A percentile compares a stretch with the other conserved stretches of the same genome.
Evolutionary conservation across 1,140 invertebrate species (phyloP).

Genomic region (Nymphalis io): DNA sequence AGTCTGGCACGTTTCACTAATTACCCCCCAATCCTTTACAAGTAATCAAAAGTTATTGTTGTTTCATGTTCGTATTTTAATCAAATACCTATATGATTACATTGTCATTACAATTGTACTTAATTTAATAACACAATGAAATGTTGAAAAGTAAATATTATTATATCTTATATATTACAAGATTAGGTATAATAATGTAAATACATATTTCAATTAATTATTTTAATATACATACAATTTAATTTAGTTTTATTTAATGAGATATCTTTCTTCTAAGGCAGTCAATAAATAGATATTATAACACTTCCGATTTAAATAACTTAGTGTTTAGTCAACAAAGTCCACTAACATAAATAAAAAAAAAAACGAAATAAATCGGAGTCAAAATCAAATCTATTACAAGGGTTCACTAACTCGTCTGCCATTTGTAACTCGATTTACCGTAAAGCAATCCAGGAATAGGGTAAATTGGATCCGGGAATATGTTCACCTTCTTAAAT

Average conservation of each 20-base stretch:
- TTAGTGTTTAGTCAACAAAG: not conserved
- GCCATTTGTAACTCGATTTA: slow-evolving; percentile 22
- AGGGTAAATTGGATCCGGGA: slow-evolving; percentile 19
- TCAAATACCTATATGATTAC: not conserved
- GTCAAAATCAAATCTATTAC: slow-evolving; percentile 5
- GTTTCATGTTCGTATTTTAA: not conserved
- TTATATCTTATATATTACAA: no score
- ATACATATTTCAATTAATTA: no score
- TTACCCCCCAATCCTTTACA: not conserved
- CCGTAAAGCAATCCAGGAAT: slow-evolving; percentile 14
- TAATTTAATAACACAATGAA: no score
- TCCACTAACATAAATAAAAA: not conserved
- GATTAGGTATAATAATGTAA: no score
- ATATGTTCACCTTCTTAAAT: slow-evolving; percentile 17
- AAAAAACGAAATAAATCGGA: not conserved
- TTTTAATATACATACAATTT: no score
- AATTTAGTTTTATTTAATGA: no score
- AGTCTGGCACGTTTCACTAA: slow-evolving; percentile 2
- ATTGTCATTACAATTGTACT: no score
- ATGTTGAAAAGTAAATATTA: no score
- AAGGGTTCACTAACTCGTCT: slow-evolving; percentile 6
- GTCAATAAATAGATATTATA: no score
- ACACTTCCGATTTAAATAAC: not conserved
- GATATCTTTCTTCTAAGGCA: no score
- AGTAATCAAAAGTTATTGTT: slow-evolving; percentile 9